Percentiles rank a stretch among this genome's conserved stretches.
Evolutionary conservation across 2,797 vertebrate genomes (phyloP).

Genomic region (Pipistrellus pipistrellus): DNA sequence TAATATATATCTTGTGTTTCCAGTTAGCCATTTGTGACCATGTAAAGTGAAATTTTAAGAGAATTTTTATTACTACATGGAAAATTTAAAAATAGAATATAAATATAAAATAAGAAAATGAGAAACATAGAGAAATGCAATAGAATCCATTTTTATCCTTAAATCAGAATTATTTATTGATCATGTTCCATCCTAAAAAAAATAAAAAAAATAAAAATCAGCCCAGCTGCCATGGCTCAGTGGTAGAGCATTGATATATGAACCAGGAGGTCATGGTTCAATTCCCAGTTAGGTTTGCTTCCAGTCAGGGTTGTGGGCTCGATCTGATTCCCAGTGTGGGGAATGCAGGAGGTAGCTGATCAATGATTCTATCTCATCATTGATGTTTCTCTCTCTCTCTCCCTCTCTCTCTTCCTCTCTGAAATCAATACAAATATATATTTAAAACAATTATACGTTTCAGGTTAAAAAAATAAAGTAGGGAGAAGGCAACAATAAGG

Average conservation of each 20-base stretch:
- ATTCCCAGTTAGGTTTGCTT: too few species aligned
- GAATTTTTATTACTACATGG: not conserved
- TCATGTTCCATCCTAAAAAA: not conserved
- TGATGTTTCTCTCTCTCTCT: too few species aligned
- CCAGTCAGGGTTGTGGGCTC: too few species aligned
- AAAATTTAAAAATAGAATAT: not conserved
- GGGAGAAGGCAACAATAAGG: not conserved
- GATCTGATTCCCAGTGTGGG: too few species aligned
- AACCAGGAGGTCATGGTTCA: too few species aligned
- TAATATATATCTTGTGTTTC: slow-evolving; percentile 21
- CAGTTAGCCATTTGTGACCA: not conserved
- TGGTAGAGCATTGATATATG: too few species aligned
- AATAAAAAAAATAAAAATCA: too few species aligned
- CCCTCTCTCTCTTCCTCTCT: too few species aligned
- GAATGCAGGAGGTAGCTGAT: too few species aligned
- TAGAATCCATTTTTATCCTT: slow-evolving; percentile 16
- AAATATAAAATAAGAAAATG: not conserved
- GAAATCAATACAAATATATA: too few species aligned
- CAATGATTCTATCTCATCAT: too few species aligned
- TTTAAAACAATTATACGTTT: not conserved
- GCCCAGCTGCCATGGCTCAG: too few species aligned
- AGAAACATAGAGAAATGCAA: not conserved
- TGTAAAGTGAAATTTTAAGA: slow-evolving; percentile 45
- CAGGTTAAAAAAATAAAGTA: not conserved
- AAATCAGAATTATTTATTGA: not conserved